Percentiles rank a stretch among this genome's conserved stretches.
These are phyloP conservation scores for Triplophysa bombifrons DNA, from an alignment of 2,797 vertebrate genomes.

Conservation along the genomic window DNA sequence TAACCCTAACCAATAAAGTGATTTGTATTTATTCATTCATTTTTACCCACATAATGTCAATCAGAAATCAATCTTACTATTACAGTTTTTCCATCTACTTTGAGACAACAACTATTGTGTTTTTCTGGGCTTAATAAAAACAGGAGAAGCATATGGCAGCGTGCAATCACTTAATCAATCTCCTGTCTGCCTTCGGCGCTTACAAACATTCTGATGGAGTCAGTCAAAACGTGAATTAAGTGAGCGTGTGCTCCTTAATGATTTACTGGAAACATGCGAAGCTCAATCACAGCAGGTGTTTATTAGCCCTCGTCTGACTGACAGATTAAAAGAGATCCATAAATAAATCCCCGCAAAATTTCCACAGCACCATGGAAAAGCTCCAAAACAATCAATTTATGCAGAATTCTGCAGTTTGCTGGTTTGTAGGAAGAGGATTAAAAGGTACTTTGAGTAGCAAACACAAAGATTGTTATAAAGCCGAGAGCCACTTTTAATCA, in stretches of 20 bases:
- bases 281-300: constrained; percentile 55
- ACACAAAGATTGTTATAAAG: constrained; percentile 40
- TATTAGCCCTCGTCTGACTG: constrained; percentile 52
- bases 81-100: not conserved
- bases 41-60: not conserved
- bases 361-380: constrained; percentile 46
- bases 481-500: constrained; percentile 57
- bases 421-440: constrained; percentile 54
- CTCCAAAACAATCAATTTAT: constrained; percentile 59
- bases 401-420: constrained; percentile 57
- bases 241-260: constrained; percentile 3
- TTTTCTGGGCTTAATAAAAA: constrained; percentile 11
- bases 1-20: too few relatives aligned
- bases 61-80: not conserved
- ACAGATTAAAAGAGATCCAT: constrained; percentile 58
- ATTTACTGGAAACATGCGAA: constrained; percentile 17
- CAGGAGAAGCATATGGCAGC: not conserved
- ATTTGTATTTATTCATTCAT: too few relatives aligned
- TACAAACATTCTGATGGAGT: constrained; percentile 1
- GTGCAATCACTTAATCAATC: constrained; percentile 3
- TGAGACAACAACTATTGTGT: not conserved
- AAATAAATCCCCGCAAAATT: constrained; percentile 61
- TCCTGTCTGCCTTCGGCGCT: not conserved
- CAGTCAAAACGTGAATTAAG: not conserved
- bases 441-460: constrained; percentile 47